phyloP scores from a whole-genome alignment of 2,113 vertebrate genomes.

The Indicator indicator region DNA sequence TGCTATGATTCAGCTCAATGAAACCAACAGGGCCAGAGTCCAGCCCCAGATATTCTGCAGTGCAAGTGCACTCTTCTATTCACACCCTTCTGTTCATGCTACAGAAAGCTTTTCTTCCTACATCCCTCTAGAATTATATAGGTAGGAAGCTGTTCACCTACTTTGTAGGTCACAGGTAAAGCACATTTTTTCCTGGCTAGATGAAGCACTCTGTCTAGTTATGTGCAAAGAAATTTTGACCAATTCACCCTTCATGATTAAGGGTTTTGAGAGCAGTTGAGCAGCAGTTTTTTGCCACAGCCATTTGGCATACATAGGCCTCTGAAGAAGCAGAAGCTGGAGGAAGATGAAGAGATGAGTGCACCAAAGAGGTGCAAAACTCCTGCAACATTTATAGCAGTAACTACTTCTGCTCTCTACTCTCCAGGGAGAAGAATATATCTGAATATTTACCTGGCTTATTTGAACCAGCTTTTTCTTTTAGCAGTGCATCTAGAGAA shows the following conservation, averaged over 20 bases:
- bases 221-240: not conserved
- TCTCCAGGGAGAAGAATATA: not conserved
- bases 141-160: not conserved
- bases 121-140: not conserved
- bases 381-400: not conserved
- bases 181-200: not conserved
- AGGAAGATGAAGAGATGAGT: not conserved
- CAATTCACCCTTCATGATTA: not conserved
- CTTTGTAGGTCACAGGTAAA: not conserved
- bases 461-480: not conserved
- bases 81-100: not conserved
- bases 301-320: not conserved
- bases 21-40: not conserved
- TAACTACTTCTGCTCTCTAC: not conserved
- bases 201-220: not conserved
- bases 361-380: not conserved
- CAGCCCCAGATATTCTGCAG: not conserved
- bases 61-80: not conserved
- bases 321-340: not conserved
- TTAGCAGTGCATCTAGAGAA: not conserved
- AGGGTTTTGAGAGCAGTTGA: not conserved
- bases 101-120: not conserved
- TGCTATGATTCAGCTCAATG: not conserved
- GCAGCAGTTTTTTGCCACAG: not conserved
- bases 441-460: not conserved